Conservation (phyloP, 2,113 vertebrate species). For the Barbus barbus region DNA sequence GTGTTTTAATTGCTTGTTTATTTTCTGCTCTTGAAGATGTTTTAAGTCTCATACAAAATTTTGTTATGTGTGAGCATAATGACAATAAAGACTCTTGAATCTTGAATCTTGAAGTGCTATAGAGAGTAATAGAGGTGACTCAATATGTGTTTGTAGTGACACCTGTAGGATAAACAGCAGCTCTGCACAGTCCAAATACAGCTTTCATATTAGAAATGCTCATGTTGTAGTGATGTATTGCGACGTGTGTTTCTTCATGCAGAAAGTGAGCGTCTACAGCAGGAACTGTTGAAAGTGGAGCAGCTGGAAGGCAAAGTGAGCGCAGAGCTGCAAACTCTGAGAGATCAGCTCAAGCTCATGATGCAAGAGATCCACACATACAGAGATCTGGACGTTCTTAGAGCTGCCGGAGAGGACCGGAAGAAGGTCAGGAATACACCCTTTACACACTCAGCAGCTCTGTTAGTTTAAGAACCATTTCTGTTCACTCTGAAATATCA, state of each 20-base stretch:
- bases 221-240: neutral
- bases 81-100: too few relatives aligned
- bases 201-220: neutral
- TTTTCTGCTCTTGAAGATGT: too few relatives aligned
- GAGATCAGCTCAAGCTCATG: conserved; percentile 83
- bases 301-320: conserved; percentile 90
- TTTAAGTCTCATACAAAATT: too few relatives aligned
- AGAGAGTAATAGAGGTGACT: neutral
- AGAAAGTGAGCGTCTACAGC: conserved; percentile 90
- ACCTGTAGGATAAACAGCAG: neutral
- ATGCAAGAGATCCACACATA: conserved; percentile 81
- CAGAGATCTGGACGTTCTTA: conserved; percentile 85
- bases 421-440: conserved; percentile 74
- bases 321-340: conserved; percentile 82
- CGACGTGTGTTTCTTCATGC: neutral
- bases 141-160: neutral
- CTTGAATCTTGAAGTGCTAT: too few relatives aligned
- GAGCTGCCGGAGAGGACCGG: conserved; percentile 83
- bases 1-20: too few relatives aligned
- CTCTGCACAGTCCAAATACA: neutral
- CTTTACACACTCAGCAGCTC: neutral
- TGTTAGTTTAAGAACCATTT: neutral
- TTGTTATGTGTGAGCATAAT: too few relatives aligned
- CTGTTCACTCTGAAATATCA: neutral
- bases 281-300: conserved; percentile 94